A percentile compares a stretch with the other conserved stretches of the same genome.
Conservation (phyloP, 2,113 vertebrate species). For the Bungarus multicinctus region DNA sequence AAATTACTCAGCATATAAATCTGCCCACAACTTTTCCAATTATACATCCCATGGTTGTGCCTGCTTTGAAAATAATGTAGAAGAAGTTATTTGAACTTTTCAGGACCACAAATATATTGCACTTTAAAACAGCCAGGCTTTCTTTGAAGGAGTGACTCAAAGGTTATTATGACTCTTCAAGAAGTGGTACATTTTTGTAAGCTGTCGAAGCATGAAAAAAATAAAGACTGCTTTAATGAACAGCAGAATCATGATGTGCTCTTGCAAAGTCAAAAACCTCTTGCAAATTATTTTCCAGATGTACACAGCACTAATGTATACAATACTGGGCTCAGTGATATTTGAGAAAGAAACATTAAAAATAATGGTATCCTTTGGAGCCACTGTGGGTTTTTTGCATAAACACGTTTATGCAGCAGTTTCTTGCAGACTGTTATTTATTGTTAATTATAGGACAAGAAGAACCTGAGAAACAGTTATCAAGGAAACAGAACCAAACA, state of each 20-base stretch:
- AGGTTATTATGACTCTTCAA: background rate
- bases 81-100: background rate
- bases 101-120: background rate
- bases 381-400: constrained; percentile 26
- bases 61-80: background rate
- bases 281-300: background rate
- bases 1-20: background rate
- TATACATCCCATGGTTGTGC: background rate
- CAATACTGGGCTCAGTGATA: background rate
- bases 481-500: background rate
- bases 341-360: background rate
- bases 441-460: constrained; percentile 31
- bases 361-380: background rate
- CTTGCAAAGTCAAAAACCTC: background rate
- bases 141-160: background rate
- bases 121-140: background rate
- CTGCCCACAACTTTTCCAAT: background rate
- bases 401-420: constrained; percentile 37
- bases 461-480: constrained; percentile 29
- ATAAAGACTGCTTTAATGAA: background rate
- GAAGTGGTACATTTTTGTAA: background rate
- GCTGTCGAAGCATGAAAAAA: background rate
- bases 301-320: background rate
- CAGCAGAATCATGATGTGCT: background rate
- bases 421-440: constrained; percentile 45